phyloP scores from a whole-genome alignment of 2,113 vertebrate genomes.

The Dermatemys mawii region DNA sequence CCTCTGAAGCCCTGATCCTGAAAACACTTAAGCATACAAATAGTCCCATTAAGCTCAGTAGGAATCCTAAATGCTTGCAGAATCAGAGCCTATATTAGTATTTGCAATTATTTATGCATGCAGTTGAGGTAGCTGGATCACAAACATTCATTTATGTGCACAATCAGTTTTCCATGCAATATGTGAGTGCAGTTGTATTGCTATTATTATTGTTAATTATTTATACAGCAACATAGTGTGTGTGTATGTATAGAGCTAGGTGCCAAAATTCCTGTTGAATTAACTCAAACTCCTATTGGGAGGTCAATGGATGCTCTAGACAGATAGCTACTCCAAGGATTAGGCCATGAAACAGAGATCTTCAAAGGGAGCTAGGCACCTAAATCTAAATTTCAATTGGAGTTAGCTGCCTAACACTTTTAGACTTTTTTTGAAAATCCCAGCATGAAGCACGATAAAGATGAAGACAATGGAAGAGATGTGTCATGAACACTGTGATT shows the following conservation, averaged over 20 bases:
- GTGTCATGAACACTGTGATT: neutral
- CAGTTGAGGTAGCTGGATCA: neutral
- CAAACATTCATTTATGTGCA: neutral
- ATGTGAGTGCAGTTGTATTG: neutral
- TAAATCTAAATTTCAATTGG: neutral
- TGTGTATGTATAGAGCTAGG: neutral
- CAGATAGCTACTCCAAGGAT: neutral
- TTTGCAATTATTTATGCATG: neutral
- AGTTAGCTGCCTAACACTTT: neutral
- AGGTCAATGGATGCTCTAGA: neutral
- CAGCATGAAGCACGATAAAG: neutral
- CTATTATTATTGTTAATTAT: neutral
- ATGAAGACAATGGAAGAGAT: neutral
- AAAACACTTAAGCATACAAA: neutral
- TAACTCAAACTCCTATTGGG: neutral
- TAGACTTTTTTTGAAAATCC: neutral
- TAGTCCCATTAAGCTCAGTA: neutral
- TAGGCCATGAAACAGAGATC: neutral
- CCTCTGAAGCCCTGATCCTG: neutral
- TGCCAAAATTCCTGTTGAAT: neutral
- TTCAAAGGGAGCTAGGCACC: neutral
- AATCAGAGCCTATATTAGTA: neutral
- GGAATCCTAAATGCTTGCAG: neutral
- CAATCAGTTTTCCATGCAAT: neutral
- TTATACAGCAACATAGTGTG: neutral